A percentile compares a stretch with the other conserved stretches of the same genome.
Conservation (phyloP, 2,113 vertebrate species). For the Podarcis cretensis region DNA sequence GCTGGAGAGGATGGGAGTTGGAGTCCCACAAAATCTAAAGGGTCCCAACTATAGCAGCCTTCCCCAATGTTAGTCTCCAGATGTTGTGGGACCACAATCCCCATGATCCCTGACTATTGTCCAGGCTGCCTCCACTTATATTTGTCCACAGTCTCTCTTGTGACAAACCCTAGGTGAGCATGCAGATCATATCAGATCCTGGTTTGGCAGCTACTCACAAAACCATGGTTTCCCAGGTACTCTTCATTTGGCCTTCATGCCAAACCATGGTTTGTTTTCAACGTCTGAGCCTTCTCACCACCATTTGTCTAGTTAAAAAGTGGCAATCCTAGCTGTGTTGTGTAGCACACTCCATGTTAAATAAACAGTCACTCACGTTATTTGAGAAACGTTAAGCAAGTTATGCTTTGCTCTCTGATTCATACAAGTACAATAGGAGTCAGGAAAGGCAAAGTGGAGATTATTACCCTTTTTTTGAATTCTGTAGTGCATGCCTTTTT, state of each 20-base stretch:
- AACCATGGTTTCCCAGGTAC: not conserved
- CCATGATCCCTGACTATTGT: too few species aligned
- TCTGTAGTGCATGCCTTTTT: not conserved
- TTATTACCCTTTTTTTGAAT: conserved; percentile 14
- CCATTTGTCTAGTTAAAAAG: not conserved
- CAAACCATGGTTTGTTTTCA: too few species aligned
- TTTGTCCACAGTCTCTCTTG: too few species aligned
- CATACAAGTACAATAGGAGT: not conserved
- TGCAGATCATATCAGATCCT: not conserved
- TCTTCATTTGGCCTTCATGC: not conserved
- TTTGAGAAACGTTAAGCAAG: not conserved
- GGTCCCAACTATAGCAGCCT: too few species aligned
- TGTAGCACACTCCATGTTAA: not conserved
- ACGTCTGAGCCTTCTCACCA: too few species aligned
- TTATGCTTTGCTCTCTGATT: not conserved
- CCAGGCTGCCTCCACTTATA: too few species aligned
- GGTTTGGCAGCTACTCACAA: not conserved
- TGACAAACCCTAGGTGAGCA: too few species aligned
- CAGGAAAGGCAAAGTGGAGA: not conserved
- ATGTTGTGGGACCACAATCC: too few species aligned
- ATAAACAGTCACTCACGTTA: not conserved
- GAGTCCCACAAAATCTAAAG: too few species aligned
- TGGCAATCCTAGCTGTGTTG: not conserved
- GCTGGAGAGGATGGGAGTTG: too few species aligned
- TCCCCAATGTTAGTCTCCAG: too few species aligned